phyloP scores from a whole-genome alignment of 2,113 vertebrate genomes.

The Pristiophorus japonicus region DNA sequence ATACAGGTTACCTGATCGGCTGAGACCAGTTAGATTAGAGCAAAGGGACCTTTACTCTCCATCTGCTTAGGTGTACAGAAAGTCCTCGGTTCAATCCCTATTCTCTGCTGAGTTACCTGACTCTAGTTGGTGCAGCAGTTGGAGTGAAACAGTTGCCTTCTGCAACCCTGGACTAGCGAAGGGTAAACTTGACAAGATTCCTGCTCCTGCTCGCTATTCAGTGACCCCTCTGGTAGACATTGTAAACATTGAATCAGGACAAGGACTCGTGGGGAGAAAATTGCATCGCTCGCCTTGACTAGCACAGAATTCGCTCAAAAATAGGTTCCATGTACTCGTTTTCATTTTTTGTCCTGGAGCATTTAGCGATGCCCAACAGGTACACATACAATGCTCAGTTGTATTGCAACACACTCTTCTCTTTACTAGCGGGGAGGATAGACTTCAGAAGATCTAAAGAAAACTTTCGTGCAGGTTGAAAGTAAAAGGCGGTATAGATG shows the following conservation, averaged over 20 bases:
- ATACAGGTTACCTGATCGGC: not conserved
- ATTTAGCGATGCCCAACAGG: not conserved
- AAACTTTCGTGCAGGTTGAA: not conserved
- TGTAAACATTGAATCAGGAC: not conserved
- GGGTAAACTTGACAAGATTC: not conserved
- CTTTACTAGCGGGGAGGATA: not conserved
- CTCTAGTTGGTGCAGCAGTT: not conserved
- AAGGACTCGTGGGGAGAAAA: not conserved
- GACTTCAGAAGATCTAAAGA: not conserved
- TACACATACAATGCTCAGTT: not conserved
- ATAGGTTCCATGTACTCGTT: not conserved
- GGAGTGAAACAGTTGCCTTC: not conserved
- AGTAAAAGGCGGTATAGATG: constrained; percentile 14
- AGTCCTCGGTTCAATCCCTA: not conserved
- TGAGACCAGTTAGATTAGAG: not conserved
- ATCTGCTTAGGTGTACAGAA: not conserved
- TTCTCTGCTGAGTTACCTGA: not conserved
- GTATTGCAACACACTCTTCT: not conserved
- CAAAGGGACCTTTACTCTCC: not conserved
- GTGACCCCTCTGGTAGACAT: not conserved
- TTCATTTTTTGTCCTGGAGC: not conserved
- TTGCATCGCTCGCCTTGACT: not conserved
- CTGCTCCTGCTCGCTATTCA: not conserved
- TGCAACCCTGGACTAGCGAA: too few species aligned
- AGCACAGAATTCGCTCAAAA: not conserved